Evolutionary conservation across 2,113 vertebrate genomes (phyloP).

Genomic region (Bubo scandiacus): DNA sequence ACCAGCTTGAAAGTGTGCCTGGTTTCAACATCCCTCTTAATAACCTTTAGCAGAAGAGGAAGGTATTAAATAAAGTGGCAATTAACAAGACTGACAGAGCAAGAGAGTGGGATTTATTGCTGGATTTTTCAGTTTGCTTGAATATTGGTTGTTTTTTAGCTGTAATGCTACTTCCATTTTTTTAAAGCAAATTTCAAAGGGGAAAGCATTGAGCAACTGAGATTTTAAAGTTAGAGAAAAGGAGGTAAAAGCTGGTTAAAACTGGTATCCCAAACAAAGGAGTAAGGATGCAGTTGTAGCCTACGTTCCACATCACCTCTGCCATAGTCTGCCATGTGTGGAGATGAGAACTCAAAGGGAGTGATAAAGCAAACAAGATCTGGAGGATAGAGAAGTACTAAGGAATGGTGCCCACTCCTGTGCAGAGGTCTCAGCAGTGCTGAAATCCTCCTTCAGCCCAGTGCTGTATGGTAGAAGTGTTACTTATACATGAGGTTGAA

Average conservation of each 20-base stretch:
- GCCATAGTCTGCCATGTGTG: too few species aligned
- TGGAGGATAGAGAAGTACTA: neutral
- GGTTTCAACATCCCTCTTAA: constrained; percentile 7
- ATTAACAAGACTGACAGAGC: constrained; percentile 42
- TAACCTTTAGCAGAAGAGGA: constrained; percentile 23
- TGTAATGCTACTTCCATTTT: neutral
- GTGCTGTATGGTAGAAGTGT: neutral
- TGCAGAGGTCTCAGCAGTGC: neutral
- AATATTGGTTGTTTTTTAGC: neutral
- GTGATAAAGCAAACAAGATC: neutral
- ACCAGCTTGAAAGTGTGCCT: neutral
- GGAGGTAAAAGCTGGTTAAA: neutral
- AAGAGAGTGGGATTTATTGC: neutral
- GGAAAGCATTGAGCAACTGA: neutral
- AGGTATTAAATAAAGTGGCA: constrained; percentile 27
- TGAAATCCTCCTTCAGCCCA: neutral
- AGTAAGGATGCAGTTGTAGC: neutral
- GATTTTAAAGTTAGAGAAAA: neutral
- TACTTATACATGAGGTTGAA: neutral
- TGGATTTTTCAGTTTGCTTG: neutral
- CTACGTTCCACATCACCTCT: fast-evolving
- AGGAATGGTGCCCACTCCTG: neutral
- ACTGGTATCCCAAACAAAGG: neutral
- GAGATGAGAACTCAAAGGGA: neutral
- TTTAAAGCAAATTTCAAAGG: neutral